Evolutionary conservation across 1,140 invertebrate genomes (phyloP), one percentile per base, ranked within the genome.

Genomic region (Octopus sinensis): DNA sequence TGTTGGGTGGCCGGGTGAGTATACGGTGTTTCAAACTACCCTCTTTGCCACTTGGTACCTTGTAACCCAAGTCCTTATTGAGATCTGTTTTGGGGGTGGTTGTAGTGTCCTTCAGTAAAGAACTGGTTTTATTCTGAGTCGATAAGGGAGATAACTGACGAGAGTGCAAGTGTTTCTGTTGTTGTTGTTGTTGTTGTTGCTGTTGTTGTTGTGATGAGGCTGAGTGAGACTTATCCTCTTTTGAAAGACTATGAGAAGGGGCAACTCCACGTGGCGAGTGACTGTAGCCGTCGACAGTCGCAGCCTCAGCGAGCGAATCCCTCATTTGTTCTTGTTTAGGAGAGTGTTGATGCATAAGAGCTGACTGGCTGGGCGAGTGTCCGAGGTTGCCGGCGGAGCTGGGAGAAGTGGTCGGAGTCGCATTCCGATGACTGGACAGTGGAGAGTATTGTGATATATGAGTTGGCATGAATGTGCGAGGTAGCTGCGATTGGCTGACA

Each of bases 1-100:
- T 86, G 79, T 90, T 89, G 75, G 87, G 87, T n/a, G 90, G 90
- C 7, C 90, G 86, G 52, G 86, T 88, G 75, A 91, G 85, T 30
- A 91, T 90, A 76, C 90, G 84, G 81, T 91, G 91, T 83, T 91
- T 91, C 52, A 90, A 82, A 84, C 88, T 90, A 9, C 90, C 90
- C 82, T 90, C 90, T 76, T 89, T 89, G n/a, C 90, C 90, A 82
- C 87, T 86, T 53, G 89, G 87, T 75, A 88, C 80, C 82, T 87
- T 86, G 82, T 89, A 88, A 81, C 82, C 76, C 54, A 81, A 76
- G 79, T 9, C 76, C 13, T 17, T 79, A 76, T n/a, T 85, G 83
- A 76, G 78, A 82, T 53, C 80, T 76, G 17, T 80, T 80, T 79
- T 75, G 75, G 3, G 79, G 82, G 54, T 79, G 80, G 77, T 82